Evolutionary conservation across 2,888 invertebrate genomes (phyloP), one percentile per base, ranked within the genome.

Genomic region (Cylloceria caligata): DNA sequence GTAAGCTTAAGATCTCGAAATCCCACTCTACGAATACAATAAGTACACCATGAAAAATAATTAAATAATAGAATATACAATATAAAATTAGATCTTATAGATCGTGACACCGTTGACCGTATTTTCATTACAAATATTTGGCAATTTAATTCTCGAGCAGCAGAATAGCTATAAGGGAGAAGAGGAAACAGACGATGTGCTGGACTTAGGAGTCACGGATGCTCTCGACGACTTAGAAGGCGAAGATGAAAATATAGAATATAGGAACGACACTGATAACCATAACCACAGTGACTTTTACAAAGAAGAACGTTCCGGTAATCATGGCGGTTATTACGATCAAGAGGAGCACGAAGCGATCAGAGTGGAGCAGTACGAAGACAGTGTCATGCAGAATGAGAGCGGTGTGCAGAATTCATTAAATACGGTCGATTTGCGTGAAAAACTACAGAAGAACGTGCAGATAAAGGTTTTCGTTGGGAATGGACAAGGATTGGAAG

Each of bases 161-260:
- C 90, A 91, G 89, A 91, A 89, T 91, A 91, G 90, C 91, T 90
- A 90, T 92, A 92, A 92, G 89, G 92, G 90, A 89, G 92, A 92
- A 90, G 92, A 92, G 90, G 92, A 92, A 87, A 92, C 92, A 88
- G 93, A 93, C 84, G 93, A 93, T 89, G 91, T 93, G 69, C 89
- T 93, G 91, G 93, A 93, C 88, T 89, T 93, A 88, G 93, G 92
- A 87, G 93, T 92, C 60, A 93, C 92, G 84, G 93, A 93, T 85
- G 91, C 91, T 77, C 91, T 93, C 85, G 92, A 93, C 87, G 91
- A 90, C 87, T 91, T 92, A 89, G 93, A 93, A 84, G 91, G 88
- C 42, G 92, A 92, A 84, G 92, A 92, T 87, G 92, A 92, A 86
- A 92, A 91, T 88, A 84, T 91, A 86, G 90, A 91, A 67, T 89